Conservation (phyloP, 2,113 vertebrate species). For the Heterocephalus glaber region DNA sequence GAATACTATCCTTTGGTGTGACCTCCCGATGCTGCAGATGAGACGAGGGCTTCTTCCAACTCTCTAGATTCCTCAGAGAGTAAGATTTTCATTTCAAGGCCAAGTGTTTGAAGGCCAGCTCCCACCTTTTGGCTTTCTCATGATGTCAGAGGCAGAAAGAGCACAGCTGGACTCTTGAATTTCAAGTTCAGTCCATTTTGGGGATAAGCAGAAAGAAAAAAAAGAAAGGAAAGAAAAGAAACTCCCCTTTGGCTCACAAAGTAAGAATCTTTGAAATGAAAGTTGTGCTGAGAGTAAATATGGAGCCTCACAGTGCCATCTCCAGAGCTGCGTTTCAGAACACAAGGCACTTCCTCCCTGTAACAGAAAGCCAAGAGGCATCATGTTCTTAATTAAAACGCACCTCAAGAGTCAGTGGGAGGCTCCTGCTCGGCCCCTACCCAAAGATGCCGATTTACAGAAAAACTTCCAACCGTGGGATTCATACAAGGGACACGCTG, state of each 20-base stretch:
- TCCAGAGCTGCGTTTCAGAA: conserved; percentile 43
- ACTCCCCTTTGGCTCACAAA: conserved; percentile 69
- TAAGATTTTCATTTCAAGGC: conserved; percentile 60
- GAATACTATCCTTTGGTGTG: background rate
- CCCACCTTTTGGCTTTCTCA: conserved; percentile 67
- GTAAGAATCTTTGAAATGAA: conserved; percentile 74
- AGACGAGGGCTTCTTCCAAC: background rate
- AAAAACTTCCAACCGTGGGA: conserved; percentile 95
- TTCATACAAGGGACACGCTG: conserved; percentile 95
- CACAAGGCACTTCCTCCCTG: conserved; percentile 67
- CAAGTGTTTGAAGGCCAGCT: conserved; percentile 56
- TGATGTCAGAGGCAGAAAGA: conserved; percentile 74
- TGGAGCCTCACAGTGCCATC: conserved; percentile 23
- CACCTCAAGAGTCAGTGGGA: conserved; percentile 76
- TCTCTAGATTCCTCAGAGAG: conserved; percentile 15
- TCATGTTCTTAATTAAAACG: conserved; percentile 84
- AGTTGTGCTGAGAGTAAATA: conserved; percentile 63
- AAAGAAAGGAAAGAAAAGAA: background rate
- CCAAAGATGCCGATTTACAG: conserved; percentile 93
- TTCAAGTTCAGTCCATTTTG: conserved; percentile 74
- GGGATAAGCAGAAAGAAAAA: conserved; percentile 63
- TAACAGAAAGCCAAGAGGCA: conserved; percentile 72
- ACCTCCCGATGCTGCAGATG: background rate
- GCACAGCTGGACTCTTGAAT: conserved; percentile 76
- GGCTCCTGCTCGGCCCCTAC: conserved; percentile 84